Percentiles rank a stretch among this genome's conserved stretches.
These are phyloP conservation scores for Pavo muticus DNA, from an alignment of 2,113 vertebrate species.

Conservation along the genomic window DNA sequence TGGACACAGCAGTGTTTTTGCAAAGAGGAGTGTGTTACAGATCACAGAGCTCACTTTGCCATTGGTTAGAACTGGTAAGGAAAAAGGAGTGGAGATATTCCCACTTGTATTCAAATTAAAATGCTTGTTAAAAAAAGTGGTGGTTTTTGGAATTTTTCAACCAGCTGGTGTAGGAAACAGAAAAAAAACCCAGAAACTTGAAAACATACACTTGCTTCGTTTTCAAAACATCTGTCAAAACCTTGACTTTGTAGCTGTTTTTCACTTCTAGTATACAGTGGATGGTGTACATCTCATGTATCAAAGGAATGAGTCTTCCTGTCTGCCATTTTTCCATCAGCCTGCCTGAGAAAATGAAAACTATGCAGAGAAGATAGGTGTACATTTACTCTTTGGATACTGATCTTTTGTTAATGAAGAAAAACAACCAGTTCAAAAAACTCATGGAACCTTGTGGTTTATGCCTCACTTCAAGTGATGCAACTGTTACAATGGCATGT, in stretches of 20 bases:
- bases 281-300: not conserved
- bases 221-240: slow-evolving; percentile 15
- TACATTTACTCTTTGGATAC: not conserved
- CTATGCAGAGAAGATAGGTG: not conserved
- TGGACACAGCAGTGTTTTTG: not conserved
- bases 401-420: not conserved
- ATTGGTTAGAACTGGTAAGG: not conserved
- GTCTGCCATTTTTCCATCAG: not conserved
- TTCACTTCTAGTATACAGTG: not conserved
- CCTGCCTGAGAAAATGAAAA: not conserved
- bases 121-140: not conserved
- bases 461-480: not conserved
- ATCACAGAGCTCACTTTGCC: not conserved
- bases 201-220: not conserved
- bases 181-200: not conserved
- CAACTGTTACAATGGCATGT: not conserved
- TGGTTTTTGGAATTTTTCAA: not conserved
- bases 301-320: not conserved
- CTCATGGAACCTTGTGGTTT: not conserved
- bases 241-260: not conserved
- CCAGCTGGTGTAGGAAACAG: slow-evolving; percentile 27
- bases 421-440: not conserved
- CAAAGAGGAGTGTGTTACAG: not conserved
- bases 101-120: slow-evolving; percentile 42
- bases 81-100: slow-evolving; percentile 16